These are phyloP conservation scores for Cartodere bifasciata DNA, from an alignment of 2,888 invertebrate genomes.

Conservation along the genomic window DNA sequence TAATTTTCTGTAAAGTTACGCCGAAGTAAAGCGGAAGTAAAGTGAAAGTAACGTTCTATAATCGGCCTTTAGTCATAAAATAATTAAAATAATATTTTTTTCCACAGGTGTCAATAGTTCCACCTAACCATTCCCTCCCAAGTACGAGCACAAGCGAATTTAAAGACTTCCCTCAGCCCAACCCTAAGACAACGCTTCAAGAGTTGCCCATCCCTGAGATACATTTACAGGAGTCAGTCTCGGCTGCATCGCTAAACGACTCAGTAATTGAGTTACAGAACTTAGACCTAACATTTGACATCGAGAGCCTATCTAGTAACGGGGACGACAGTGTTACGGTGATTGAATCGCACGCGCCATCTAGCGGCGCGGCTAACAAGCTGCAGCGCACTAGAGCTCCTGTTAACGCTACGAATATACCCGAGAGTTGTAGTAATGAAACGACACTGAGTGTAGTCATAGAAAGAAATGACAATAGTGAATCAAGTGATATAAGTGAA, in stretches of 20 bases:
- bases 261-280: conserved; percentile 36
- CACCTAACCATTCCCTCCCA: conserved; percentile 30
- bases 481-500: conserved; percentile 20
- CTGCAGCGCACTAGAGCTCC: conserved; percentile 29
- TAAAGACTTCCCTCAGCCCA: conserved; percentile 19
- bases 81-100: too few relatives aligned
- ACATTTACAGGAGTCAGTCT: conserved; percentile 23
- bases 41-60: too few relatives aligned
- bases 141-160: conserved; percentile 32
- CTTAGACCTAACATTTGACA: conserved; percentile 29
- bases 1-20: too few relatives aligned
- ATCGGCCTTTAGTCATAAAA: too few relatives aligned
- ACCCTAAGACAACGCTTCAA: conserved; percentile 7
- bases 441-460: conserved; percentile 38
- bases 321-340: conserved; percentile 21
- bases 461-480: conserved; percentile 27
- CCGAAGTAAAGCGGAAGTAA: too few relatives aligned
- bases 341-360: conserved; percentile 18
- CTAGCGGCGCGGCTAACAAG: conserved; percentile 21
- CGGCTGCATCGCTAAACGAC: conserved; percentile 26
- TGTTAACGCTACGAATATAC: conserved; percentile 19
- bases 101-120: conserved; percentile 37
- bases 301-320: conserved; percentile 30
- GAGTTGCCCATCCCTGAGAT: conserved; percentile 25
- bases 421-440: conserved; percentile 35